These are phyloP conservation scores for Pyrocoelia pectoralis DNA, from an alignment of 2,888 invertebrate genomes.

Conservation along the genomic window DNA sequence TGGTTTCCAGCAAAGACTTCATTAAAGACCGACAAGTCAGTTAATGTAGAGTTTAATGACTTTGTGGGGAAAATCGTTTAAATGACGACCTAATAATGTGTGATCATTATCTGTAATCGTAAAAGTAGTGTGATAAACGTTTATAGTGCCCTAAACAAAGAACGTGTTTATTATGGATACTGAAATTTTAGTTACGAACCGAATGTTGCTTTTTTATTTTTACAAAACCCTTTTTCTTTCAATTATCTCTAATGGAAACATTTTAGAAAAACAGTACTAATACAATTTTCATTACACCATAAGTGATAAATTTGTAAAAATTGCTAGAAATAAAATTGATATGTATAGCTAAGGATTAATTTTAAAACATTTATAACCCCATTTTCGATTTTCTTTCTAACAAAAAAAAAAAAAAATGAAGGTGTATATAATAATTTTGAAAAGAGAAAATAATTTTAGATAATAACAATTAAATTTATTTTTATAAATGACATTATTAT, in stretches of 20 bases:
- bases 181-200: constrained; percentile 10
- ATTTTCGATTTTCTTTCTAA: too few species aligned
- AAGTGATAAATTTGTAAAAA: not conserved
- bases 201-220: constrained; percentile 4
- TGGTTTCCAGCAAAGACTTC: constrained; percentile 33
- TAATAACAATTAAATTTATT: constrained; percentile 27
- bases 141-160: constrained; percentile 33
- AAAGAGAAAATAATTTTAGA: not conserved
- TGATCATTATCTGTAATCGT: constrained; percentile 38
- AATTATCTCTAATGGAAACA: not conserved
- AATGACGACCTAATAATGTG: constrained; percentile 39
- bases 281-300: too few species aligned
- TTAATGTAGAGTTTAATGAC: constrained; percentile 36
- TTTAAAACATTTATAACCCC: not conserved
- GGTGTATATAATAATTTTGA: not conserved
- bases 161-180: constrained; percentile 27
- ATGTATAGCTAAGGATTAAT: not conserved
- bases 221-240: not conserved
- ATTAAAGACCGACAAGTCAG: constrained; percentile 37
- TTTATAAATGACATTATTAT: constrained; percentile 31
- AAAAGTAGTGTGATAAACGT: constrained; percentile 37
- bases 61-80: constrained; percentile 37
- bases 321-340: not conserved
- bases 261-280: not conserved
- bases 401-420: too few species aligned